Conservation (phyloP, 2,113 vertebrate species). For the Muntiacus muntjak region DNA sequence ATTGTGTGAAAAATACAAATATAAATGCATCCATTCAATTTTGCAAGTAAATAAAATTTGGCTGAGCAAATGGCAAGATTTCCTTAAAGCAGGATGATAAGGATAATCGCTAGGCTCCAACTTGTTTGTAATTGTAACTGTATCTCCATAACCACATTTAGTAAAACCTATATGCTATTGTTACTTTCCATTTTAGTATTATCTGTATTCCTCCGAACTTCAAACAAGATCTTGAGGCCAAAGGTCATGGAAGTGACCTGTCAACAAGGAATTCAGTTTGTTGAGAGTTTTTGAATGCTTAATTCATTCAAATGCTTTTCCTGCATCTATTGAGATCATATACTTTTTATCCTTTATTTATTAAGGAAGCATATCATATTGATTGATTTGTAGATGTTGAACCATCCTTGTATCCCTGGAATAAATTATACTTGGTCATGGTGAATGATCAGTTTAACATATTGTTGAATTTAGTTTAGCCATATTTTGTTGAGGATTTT, state of each 20-base stretch:
- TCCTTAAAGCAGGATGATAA: not conserved
- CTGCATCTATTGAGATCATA: not conserved
- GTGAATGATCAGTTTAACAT: not conserved
- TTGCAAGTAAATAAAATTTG: not conserved
- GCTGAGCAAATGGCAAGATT: not conserved
- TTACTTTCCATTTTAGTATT: not conserved
- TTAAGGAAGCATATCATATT: not conserved
- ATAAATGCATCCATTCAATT: not conserved
- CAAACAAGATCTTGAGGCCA: not conserved
- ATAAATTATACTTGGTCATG: not conserved
- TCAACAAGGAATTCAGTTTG: not conserved
- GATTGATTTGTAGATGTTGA: not conserved
- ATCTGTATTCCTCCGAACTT: not conserved
- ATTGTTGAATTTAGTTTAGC: not conserved
- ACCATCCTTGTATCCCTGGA: not conserved
- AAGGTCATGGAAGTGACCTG: not conserved
- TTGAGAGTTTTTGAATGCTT: not conserved
- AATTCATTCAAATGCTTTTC: not conserved
- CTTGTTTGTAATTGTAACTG: rapidly evolving
- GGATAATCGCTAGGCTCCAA: not conserved
- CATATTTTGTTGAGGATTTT: not conserved
- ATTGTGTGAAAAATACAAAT: not conserved
- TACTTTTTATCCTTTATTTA: not conserved
- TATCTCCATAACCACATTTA: not conserved
- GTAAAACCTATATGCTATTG: not conserved